Conservation (phyloP, 2,888 invertebrate genomes). For the Mactromeris polynyma region DNA sequence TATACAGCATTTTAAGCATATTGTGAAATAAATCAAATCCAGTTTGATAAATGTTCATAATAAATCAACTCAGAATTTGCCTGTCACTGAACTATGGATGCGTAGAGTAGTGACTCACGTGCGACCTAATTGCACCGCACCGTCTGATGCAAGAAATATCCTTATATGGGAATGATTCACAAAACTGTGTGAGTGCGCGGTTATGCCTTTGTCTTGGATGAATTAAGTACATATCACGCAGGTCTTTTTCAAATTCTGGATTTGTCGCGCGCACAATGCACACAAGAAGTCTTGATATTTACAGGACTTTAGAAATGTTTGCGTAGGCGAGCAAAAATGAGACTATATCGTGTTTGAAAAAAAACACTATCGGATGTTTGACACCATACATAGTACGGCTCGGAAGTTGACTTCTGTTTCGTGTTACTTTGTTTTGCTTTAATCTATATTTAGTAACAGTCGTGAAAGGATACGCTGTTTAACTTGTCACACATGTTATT, state of each 20-base stretch:
- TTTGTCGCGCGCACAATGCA: too few species aligned
- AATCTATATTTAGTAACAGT: neutral
- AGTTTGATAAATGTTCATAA: slow-evolving; percentile 1
- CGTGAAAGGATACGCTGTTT: neutral
- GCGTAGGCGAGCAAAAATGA: neutral
- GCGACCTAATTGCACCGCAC: neutral
- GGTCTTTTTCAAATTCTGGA: too few species aligned
- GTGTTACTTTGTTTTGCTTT: neutral
- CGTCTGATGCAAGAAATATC: neutral
- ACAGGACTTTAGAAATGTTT: neutral
- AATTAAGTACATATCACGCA: too few species aligned
- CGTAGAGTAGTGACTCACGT: neutral
- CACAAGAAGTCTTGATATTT: too few species aligned
- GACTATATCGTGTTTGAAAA: neutral
- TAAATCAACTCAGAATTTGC: neutral
- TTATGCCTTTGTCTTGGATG: too few species aligned
- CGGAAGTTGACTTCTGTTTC: neutral
- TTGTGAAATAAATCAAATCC: neutral
- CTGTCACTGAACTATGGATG: neutral
- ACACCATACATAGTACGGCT: neutral
- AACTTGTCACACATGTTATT: neutral
- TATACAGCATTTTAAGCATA: too few species aligned
- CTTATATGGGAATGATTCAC: neutral
- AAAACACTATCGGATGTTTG: neutral
- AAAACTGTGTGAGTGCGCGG: too few species aligned